Base-by-base conservation (phyloP, 1,140 invertebrate species). In the Matsumurasca onukii region DNA sequence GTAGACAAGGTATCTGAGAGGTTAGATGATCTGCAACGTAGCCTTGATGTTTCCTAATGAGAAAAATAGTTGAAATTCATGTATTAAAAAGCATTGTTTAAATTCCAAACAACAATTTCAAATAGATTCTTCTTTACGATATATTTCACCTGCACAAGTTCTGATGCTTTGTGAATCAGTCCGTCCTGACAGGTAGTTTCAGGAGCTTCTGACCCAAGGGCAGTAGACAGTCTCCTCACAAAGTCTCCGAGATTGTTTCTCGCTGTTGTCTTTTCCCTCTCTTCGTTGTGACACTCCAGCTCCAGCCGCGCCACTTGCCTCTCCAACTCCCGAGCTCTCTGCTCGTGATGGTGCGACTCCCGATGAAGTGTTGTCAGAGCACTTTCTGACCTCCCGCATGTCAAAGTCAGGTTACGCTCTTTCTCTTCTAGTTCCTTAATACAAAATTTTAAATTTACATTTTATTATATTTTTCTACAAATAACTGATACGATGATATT, bases 301-400 rank as follows among this genome's bases (percentile, higher is more conserved):
- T 92, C 90, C 48, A 91, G 73, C 59, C 86, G 84, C 66, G 88
- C 82, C 27, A 91, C 78, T 78, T 90, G 91, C 72, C 88, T 86
- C 67, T 91, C 87, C 57, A 90, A 80, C 70, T 93, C 91, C 71
- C 89, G 89, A 17, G 86, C 83, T 74, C 88, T 87, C 27, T 92
- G 90, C 76, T 91, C 89, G 70, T 88, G 85, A 70, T 89, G 88
- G 25, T 88, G 76, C 59, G 85, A 86, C 75, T 93, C 91, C 64
- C 90, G 82, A 73, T 91, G 88, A 45, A 91, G 75, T 0, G 88
- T 88, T 74, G 90, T 86, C 12, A 91, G 79, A 12, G 88, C 86
- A 63, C 87, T 84, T 71, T 93, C 91, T 48, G 82, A 86, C 49
- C 90, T 82, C 1, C 86, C 85, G 30, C 88, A 86, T 0, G 80